Base-by-base conservation (phyloP, 2,888 invertebrate species). In the Cephalotes varians region DNA sequence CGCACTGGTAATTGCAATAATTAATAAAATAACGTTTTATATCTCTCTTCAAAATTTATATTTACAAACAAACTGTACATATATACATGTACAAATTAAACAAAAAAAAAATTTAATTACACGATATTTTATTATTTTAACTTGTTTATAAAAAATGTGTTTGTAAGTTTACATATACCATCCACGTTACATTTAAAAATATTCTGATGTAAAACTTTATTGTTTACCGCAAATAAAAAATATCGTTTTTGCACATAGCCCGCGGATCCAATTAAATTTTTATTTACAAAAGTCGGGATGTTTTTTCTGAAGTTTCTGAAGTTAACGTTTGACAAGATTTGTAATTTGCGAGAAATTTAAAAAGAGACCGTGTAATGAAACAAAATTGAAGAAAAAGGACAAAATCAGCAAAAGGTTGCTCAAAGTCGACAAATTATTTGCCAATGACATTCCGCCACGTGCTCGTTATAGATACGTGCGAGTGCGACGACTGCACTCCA, bases 401-500 rank as follows among this genome's bases (percentile, higher is more conserved):
- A 54, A 79, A 82, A 69, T 89, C 76, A 79, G 82, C 76, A 71
- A 21, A 51, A 71, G 67, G 69, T 67, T 6, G 64, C 62, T 25
- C 44, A 76, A 25, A 40, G 25, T 54, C 82, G 84, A 85, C 76
- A 87, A 90, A 89, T 85, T 89, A 85, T 85, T 83, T 71, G 60
- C 76, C 85, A 62, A 72, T 80, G 64, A 80, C 62, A 76, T 80
- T 58, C 72, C 82, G 82, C 67, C 83, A 82, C 85, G 82, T 81
- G 69, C 82, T 88, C 84, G 90, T 90, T 90, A 86, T 56, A 72
- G 77, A 56, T 84, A 83, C 49, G 81, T 28, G 60, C 64, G 71
- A 71, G 28, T 21, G 15, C 67, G 25, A 37, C 82, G 65, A 65
- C 64, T 72, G 84, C 77, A 81, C 82, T 69, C 3, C 47, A 49